Evolutionary conservation across 2,888 invertebrate species (phyloP).

Genomic region (Trypoxylon attenuatum): DNA sequence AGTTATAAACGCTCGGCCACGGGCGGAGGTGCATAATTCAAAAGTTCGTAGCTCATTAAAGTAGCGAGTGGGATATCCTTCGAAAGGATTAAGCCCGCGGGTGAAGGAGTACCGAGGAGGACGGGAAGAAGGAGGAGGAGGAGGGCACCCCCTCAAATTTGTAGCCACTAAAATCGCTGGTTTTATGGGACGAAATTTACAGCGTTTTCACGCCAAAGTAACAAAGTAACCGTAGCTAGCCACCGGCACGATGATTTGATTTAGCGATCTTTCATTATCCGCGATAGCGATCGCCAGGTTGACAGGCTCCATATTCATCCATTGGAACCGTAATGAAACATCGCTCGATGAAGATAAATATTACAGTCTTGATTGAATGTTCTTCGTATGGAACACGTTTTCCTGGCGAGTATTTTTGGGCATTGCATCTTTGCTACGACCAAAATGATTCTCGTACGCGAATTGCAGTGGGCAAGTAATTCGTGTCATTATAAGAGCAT

Average conservation of each 20-base stretch:
- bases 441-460: constrained; percentile 7
- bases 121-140: constrained; percentile 40
- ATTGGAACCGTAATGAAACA: no score
- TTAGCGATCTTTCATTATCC: constrained; percentile 62
- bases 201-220: constrained; percentile 69
- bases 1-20: constrained; percentile 46
- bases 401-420: no score
- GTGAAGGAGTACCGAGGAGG: constrained; percentile 30
- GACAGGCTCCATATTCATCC: no score
- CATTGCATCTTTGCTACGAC: no score
- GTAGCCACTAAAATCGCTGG: constrained; percentile 70
- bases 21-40: constrained; percentile 66
- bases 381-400: no score
- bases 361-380: no score
- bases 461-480: constrained; percentile 43
- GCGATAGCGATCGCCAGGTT: no score
- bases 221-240: constrained; percentile 61
- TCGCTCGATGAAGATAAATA: no score
- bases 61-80: constrained; percentile 57
- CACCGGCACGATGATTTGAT: constrained; percentile 52
- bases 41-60: constrained; percentile 70
- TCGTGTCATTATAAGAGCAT: constrained; percentile 55
- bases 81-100: no score
- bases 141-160: constrained; percentile 66
- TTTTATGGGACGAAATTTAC: constrained; percentile 70